A percentile compares a stretch with the other conserved stretches of the same genome.
phyloP scores from a whole-genome alignment of 2,797 vertebrate species.

The Kryptolebias ocellatus region DNA sequence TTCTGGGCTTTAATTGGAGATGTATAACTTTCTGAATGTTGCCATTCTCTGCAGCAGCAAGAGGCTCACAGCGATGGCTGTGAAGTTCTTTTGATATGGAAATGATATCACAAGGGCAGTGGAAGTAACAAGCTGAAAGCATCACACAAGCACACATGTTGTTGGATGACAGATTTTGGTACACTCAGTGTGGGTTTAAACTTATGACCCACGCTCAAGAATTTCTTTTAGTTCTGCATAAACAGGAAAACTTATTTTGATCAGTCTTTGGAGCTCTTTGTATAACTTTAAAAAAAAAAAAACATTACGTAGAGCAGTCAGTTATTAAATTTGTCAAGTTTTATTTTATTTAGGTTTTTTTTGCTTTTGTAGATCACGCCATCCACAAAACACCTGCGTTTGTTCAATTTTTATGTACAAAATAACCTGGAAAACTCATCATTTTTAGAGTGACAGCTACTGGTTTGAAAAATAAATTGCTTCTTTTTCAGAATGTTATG shows the following conservation, averaged over 20 bases:
- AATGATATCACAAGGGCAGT: conserved; percentile 22
- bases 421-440: no score
- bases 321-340: no score
- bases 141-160: conserved; percentile 23
- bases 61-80: conserved; percentile 17
- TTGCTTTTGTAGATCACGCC: no score
- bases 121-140: conserved; percentile 18
- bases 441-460: no score
- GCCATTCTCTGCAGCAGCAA: conserved; percentile 32
- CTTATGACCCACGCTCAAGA: neutral
- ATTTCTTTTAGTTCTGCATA: neutral
- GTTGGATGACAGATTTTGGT: conserved; percentile 7
- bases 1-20: conserved; percentile 41
- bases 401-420: no score
- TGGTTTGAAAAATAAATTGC: no score
- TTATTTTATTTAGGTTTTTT: no score
- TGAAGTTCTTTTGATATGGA: conserved; percentile 38
- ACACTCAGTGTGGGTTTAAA: conserved; percentile 17
- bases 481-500: no score
- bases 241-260: neutral
- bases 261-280: no score
- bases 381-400: no score
- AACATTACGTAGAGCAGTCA: no score
- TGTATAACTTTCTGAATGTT: conserved; percentile 39
- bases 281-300: no score